These are phyloP conservation scores for Anastrepha ludens DNA, from an alignment of 1,140 invertebrate species.

Conservation along the genomic window DNA sequence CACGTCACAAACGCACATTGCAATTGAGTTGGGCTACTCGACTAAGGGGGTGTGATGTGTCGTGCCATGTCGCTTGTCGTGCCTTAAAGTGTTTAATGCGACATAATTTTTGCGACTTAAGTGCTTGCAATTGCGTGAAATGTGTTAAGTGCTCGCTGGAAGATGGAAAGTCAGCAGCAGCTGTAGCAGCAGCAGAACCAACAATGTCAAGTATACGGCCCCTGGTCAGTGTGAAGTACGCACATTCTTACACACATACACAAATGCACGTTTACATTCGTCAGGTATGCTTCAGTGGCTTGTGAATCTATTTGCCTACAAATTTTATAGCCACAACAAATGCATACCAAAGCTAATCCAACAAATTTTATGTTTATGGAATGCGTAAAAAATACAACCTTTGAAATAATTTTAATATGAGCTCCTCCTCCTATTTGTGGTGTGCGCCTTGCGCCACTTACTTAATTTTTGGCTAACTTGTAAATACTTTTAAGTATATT, in stretches of 20 bases:
- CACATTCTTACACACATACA: not conserved
- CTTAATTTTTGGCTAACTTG: too few relatives aligned
- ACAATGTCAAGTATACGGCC: not conserved
- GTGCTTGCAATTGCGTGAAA: conserved; percentile 39
- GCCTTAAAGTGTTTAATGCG: conserved; percentile 49
- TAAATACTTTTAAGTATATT: too few relatives aligned
- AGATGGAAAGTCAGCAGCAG: not conserved
- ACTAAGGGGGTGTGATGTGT: not conserved
- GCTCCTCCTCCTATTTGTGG: too few relatives aligned
- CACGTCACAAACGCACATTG: not conserved
- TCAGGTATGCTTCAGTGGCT: too few relatives aligned
- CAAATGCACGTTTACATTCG: not conserved
- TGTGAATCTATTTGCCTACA: not conserved
- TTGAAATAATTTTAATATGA: not conserved
- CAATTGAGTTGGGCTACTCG: not conserved
- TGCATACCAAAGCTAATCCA: not conserved
- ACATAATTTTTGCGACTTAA: conserved; percentile 48
- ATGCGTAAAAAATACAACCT: not conserved
- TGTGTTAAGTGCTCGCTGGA: conserved; percentile 24
- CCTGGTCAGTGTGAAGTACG: not conserved
- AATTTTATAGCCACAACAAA: not conserved
- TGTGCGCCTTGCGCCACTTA: too few relatives aligned
- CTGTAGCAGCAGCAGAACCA: too few relatives aligned
- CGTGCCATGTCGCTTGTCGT: not conserved
- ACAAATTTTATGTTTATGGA: not conserved